These are phyloP conservation scores for Stenodera caucasica DNA, from an alignment of 2,888 invertebrate genomes.

Conservation along the genomic window DNA sequence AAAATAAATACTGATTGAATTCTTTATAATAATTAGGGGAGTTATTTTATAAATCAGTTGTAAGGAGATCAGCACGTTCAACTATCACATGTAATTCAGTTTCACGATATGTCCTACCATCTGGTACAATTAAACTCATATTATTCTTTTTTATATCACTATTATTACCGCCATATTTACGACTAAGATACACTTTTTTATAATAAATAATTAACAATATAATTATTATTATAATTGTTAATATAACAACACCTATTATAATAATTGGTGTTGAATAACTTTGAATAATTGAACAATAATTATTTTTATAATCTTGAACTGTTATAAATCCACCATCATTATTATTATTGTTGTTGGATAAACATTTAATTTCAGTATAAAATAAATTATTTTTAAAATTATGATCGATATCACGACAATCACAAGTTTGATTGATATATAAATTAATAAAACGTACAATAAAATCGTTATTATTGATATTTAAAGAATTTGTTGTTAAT, in stretches of 20 bases:
- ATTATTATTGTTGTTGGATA: conserved; percentile 30
- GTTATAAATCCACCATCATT: conserved; percentile 34
- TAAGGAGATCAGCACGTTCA: conserved; percentile 79
- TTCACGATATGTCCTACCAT: conserved; percentile 79
- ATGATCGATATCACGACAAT: conserved; percentile 54
- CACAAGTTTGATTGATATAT: conserved; percentile 63
- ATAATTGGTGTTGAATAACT: conserved; percentile 50
- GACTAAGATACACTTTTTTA: conserved; percentile 50
- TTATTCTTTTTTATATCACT: conserved; percentile 45
- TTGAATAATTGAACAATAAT: conserved; percentile 46
- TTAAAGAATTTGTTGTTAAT: conserved; percentile 62
- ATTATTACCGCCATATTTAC: conserved; percentile 53
- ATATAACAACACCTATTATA: conserved; percentile 54
- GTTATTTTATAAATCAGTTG: conserved; percentile 69
- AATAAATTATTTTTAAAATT: conserved; percentile 38
- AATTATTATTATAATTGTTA: conserved; percentile 55
- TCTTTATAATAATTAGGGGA: background rate
- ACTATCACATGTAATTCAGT: conserved; percentile 85
- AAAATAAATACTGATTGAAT: background rate
- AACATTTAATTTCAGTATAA: conserved; percentile 48
- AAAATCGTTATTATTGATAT: conserved; percentile 61
- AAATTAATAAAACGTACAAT: conserved; percentile 62
- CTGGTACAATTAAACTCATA: conserved; percentile 75
- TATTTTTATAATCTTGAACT: conserved; percentile 43
- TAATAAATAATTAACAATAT: conserved; percentile 52